These are phyloP conservation scores for Psittacara wagleri DNA, from an alignment of 2,113 vertebrate species.

Conservation along the genomic window DNA sequence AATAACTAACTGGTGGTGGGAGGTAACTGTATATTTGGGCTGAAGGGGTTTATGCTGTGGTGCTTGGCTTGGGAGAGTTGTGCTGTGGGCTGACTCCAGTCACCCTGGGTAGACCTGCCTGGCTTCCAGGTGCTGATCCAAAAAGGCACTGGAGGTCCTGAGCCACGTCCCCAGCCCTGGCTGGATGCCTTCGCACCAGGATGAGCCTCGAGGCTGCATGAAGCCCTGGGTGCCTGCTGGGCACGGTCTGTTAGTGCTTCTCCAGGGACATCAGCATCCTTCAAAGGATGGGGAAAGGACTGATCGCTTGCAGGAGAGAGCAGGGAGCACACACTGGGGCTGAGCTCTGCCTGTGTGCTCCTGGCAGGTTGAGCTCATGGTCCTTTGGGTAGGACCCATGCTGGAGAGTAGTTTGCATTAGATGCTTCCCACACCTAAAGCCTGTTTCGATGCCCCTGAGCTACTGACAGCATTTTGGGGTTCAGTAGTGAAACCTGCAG, in stretches of 20 bases:
- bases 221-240: not conserved
- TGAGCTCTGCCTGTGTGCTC: not conserved
- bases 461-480: fast-evolving
- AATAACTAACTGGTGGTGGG: not conserved
- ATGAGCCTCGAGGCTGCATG: fast-evolving
- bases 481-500: not conserved
- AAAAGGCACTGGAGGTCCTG: not conserved
- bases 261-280: not conserved
- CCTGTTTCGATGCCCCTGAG: not conserved
- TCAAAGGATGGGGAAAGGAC: not conserved
- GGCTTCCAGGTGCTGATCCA: not conserved
- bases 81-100: not conserved
- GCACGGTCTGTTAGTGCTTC: not conserved
- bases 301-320: not conserved
- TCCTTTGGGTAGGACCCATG: not conserved
- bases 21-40: not conserved
- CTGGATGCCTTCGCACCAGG: fast-evolving
- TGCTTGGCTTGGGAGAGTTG: not conserved
- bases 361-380: not conserved
- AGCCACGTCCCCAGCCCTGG: too few relatives aligned
- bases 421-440: not conserved
- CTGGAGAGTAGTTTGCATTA: not conserved
- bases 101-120: not conserved
- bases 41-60: not conserved
- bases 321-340: fast-evolving